phyloP scores from a whole-genome alignment of 2,797 vertebrate species.

The Falco peregrinus region DNA sequence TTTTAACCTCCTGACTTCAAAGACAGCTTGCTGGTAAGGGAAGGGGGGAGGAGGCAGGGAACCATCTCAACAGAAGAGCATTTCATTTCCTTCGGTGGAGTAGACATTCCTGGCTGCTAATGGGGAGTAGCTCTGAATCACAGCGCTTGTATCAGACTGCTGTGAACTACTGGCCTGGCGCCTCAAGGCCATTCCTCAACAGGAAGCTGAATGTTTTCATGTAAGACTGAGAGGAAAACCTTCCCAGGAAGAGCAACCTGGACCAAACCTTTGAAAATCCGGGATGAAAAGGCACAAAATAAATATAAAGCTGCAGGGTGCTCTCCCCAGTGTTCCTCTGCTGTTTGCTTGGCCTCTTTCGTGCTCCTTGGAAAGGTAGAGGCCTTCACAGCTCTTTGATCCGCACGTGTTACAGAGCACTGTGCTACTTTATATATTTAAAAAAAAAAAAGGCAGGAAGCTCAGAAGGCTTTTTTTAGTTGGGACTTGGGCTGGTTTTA shows the following conservation, averaged over 20 bases:
- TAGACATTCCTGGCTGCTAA: constrained; percentile 83
- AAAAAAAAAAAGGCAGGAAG: constrained; percentile 30
- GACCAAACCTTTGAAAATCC: constrained; percentile 83
- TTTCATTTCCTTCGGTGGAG: constrained; percentile 86
- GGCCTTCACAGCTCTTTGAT: constrained; percentile 75
- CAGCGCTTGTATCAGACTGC: constrained; percentile 79
- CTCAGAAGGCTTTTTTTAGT: constrained; percentile 52
- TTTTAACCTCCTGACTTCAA: constrained; percentile 90
- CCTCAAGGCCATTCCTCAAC: constrained; percentile 80
- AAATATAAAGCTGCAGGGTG: constrained; percentile 85
- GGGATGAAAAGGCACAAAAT: constrained; percentile 84
- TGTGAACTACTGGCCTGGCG: constrained; percentile 80
- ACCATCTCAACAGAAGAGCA: constrained; percentile 83
- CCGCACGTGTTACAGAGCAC: constrained; percentile 49
- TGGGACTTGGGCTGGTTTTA: constrained; percentile 32
- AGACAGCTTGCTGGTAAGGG: constrained; percentile 66
- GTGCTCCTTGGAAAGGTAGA: constrained; percentile 76
- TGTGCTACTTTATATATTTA: neutral
- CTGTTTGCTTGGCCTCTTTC: constrained; percentile 71
- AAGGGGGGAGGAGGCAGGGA: constrained; percentile 58
- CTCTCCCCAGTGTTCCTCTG: constrained; percentile 56
- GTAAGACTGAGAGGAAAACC: constrained; percentile 83
- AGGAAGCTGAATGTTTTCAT: constrained; percentile 88
- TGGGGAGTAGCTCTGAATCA: constrained; percentile 85
- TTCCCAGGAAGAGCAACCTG: constrained; percentile 85